Conservation (phyloP, 2,113 vertebrate species). For the Percina caprodes region DNA sequence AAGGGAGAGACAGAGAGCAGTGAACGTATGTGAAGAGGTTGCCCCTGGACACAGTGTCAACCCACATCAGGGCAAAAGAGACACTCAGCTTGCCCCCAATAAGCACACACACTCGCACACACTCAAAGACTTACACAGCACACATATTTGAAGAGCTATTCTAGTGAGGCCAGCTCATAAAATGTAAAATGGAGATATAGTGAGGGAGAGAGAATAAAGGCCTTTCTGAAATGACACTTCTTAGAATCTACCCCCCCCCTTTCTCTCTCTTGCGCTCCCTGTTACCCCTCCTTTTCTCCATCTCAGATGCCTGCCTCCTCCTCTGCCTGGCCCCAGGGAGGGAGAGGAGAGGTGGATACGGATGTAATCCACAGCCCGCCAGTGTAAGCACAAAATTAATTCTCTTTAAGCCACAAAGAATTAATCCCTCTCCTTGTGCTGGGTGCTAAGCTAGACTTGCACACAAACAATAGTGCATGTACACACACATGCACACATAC, state of each 20-base stretch:
- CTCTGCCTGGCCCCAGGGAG: conserved; percentile 70
- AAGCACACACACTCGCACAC: conserved; percentile 38
- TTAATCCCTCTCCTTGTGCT: conserved; percentile 84
- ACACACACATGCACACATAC: conserved; percentile 30
- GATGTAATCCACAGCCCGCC: conserved; percentile 84
- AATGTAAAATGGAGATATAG: conserved; percentile 69
- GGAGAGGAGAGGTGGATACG: conserved; percentile 78
- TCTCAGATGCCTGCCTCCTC: conserved; percentile 74
- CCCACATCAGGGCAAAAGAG: conserved; percentile 65
- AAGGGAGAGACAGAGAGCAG: conserved; percentile 42
- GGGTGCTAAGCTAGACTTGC: conserved; percentile 66
- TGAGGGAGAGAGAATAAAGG: conserved; percentile 65
- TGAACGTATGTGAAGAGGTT: conserved; percentile 66
- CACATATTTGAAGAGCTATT: conserved; percentile 63
- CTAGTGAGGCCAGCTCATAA: conserved; percentile 50
- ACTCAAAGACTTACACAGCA: conserved; percentile 47
- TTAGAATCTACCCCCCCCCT: conserved; percentile 61
- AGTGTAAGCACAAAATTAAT: conserved; percentile 88
- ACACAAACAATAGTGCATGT: conserved; percentile 67
- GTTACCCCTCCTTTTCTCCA: conserved; percentile 65
- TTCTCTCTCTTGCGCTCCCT: conserved; percentile 27
- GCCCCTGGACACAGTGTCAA: conserved; percentile 79
- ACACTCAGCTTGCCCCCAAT: conserved; percentile 54
- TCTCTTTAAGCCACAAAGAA: conserved; percentile 87
- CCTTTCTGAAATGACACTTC: conserved; percentile 73